These are phyloP conservation scores for Drosophila affinis DNA, from an alignment of 2,888 invertebrate species.

Conservation along the genomic window DNA sequence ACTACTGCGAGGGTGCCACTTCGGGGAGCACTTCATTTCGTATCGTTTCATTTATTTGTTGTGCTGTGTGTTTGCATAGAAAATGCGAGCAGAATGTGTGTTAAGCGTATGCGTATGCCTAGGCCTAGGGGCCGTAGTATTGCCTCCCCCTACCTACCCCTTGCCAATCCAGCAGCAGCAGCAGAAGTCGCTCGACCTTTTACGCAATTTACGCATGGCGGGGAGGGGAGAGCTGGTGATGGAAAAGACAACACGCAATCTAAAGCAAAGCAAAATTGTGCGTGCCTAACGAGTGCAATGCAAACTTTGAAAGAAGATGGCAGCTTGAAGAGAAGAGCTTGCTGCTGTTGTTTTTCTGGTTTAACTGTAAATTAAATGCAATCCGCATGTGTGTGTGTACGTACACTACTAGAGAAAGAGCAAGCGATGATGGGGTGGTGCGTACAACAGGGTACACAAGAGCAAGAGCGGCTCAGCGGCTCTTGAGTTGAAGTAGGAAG, in stretches of 20 bases:
- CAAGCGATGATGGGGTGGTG: not conserved
- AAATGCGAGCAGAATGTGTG: constrained; percentile 73
- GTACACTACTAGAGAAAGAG: not conserved
- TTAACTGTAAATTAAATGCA: not conserved
- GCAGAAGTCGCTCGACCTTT: constrained; percentile 3
- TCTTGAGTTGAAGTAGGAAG: no score
- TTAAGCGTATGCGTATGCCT: constrained; percentile 63
- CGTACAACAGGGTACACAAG: no score
- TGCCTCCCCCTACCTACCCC: not conserved
- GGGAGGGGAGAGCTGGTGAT: no score
- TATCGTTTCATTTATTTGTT: not conserved
- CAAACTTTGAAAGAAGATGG: constrained; percentile 1
- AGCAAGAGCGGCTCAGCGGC: no score
- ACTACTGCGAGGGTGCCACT: not conserved
- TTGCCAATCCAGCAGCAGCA: not conserved
- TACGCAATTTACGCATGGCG: constrained; percentile 47
- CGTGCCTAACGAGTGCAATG: constrained; percentile 36
- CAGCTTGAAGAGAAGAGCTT: not conserved
- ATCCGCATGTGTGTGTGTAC: not conserved
- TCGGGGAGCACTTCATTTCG: not conserved
- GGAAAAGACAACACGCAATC: not conserved
- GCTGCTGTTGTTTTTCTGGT: not conserved
- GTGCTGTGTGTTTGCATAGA: constrained; percentile 48
- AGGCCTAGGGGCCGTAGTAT: constrained; percentile 5
- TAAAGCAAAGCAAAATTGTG: constrained; percentile 16